Conservation (phyloP, 2,113 vertebrate genomes). For the Ceyx melanurus region DNA sequence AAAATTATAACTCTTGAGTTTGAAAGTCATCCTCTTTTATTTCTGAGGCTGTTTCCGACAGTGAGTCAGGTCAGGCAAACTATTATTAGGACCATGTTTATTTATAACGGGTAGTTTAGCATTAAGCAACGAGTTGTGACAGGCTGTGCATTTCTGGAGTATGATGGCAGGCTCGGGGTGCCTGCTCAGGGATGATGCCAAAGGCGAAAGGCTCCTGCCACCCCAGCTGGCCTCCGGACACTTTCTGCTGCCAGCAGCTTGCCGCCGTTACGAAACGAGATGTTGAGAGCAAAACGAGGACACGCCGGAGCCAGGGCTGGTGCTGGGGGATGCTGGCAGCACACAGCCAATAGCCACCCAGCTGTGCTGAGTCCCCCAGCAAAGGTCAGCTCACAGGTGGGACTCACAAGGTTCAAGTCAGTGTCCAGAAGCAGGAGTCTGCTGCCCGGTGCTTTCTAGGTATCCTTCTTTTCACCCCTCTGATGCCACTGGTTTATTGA, state of each 20-base stretch:
- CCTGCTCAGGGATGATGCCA: neutral
- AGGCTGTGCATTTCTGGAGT: conserved; percentile 30
- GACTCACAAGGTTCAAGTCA: fast-evolving
- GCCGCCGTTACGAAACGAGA: fast-evolving
- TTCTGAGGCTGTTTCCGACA: conserved; percentile 49
- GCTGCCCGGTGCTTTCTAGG: fast-evolving
- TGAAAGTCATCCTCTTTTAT: conserved; percentile 52
- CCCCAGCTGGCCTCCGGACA: neutral
- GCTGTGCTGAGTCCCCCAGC: fast-evolving
- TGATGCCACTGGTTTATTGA: fast-evolving
- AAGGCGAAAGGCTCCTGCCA: neutral
- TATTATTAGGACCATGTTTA: conserved; percentile 74
- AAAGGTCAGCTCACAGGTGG: neutral
- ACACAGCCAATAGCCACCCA: fast-evolving
- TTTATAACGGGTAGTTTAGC: conserved; percentile 68
- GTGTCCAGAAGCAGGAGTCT: neutral
- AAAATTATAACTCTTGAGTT: conserved; percentile 19
- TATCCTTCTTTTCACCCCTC: neutral
- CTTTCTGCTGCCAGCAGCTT: neutral
- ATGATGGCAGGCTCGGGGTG: neutral
- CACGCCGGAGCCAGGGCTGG: fast-evolving
- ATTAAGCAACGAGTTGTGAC: conserved; percentile 52
- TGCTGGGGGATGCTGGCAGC: fast-evolving
- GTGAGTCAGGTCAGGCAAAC: conserved; percentile 61
- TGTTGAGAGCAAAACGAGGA: neutral